Base-by-base conservation (phyloP, 2,888 invertebrate species). In the Drosophila greeni region DNA sequence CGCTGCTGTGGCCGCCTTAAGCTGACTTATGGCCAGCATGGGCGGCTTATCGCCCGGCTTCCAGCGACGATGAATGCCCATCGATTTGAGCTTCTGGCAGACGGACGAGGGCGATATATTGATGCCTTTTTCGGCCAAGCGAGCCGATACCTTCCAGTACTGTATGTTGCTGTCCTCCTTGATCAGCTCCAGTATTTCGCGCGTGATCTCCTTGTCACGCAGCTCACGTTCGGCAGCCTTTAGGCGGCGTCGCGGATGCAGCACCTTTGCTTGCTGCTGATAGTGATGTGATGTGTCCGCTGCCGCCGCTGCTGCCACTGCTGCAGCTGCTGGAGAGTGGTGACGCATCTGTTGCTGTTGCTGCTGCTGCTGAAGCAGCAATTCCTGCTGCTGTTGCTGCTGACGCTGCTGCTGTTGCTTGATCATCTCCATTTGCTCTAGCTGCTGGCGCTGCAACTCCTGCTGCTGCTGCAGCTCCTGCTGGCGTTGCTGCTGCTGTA, bases 121-220 rank as follows among this genome's bases (percentile, higher is more conserved):
- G 57, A 84, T 87, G 52, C 88, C 88, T 69, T 88, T 88, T 54
- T 88, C 88, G 40, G 88, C 88, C 14, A 88, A 71, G 4, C 86
- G 86, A 7, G 88, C 87, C 18, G 88, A 88, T 24, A 88, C 86
- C 65, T 88, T 88, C 88, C 88, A 88, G 65, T 88, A 88, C 61
- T 88, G 88, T 61, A 88, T 88, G 49, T 85, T 88, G 66, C 86
- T 87, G 48, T 88, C 88, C 76, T 88, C 88, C 59, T 87, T 87
- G 57, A 88, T 87, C 65, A 88, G 78, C 69, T 86, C 85, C 55
- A 88, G 85, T 66, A 88, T 88, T 79, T 88, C 88, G 23, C 87
- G 85, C 36, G 87, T 88, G 20, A 88, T 86, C 72, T 86, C 85
- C 68, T 86, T 86, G 72, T 88, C 88, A 51, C 88, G 87, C 52